These are phyloP conservation scores for Lycocorax pyrrhopterus DNA, from an alignment of 2,113 vertebrate genomes.

Conservation along the genomic window DNA sequence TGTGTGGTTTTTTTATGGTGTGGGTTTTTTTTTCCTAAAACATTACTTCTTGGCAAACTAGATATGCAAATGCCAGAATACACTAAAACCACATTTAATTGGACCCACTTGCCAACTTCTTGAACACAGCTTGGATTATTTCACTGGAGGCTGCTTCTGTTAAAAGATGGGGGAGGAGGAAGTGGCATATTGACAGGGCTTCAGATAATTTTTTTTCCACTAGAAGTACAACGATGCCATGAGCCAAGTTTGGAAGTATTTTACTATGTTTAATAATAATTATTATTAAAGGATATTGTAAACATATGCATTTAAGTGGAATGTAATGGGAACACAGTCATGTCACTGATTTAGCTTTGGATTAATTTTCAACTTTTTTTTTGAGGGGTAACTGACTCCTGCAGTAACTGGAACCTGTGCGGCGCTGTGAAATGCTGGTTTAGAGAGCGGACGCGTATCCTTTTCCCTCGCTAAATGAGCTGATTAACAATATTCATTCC, in stretches of 20 bases:
- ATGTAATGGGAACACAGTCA: slow-evolving; percentile 65
- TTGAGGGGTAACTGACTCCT: slow-evolving; percentile 49
- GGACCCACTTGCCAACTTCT: slow-evolving; percentile 85
- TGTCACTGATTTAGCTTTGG: slow-evolving; percentile 61
- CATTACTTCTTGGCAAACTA: slow-evolving; percentile 82
- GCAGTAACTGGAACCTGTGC: slow-evolving; percentile 54
- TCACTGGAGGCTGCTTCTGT: slow-evolving; percentile 83
- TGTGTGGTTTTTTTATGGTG: slow-evolving; percentile 15
- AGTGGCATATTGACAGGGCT: slow-evolving; percentile 81
- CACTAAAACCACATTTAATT: slow-evolving; percentile 87
- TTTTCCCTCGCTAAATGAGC: slow-evolving; percentile 57
- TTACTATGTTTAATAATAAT: slow-evolving; percentile 84
- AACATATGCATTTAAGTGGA: slow-evolving; percentile 79
- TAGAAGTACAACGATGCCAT: slow-evolving; percentile 75
- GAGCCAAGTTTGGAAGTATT: slow-evolving; percentile 83
- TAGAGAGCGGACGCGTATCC: slow-evolving; percentile 24
- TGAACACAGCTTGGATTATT: slow-evolving; percentile 86
- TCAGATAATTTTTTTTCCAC: slow-evolving; percentile 70
- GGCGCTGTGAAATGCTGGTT: slow-evolving; percentile 47
- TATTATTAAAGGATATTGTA: slow-evolving; percentile 81
- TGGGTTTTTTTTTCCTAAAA: slow-evolving; percentile 49
- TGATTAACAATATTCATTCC: slow-evolving; percentile 54
- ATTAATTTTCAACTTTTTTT: slow-evolving; percentile 64
- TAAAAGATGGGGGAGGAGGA: slow-evolving; percentile 82
- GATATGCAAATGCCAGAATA: slow-evolving; percentile 84